Percentiles rank a stretch among this genome's conserved stretches.
Evolutionary conservation across 2,797 vertebrate genomes (phyloP).

Genomic region (Anguilla obscura): DNA sequence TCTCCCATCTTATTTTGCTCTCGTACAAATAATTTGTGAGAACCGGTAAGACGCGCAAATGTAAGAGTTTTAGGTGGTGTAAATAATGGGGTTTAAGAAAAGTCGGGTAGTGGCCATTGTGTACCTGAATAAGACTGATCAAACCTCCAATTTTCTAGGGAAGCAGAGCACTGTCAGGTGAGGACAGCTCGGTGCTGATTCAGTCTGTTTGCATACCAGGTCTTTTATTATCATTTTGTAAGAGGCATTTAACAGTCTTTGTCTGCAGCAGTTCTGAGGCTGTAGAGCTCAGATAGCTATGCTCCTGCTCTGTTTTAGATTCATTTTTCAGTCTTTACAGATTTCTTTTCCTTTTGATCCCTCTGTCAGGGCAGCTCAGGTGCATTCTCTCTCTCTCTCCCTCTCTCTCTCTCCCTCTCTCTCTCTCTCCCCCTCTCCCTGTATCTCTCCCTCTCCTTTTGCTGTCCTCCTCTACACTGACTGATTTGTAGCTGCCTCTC

Average conservation of each 20-base stretch:
- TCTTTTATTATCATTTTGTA: not conserved
- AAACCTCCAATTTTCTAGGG: not conserved
- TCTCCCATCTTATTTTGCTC: not conserved
- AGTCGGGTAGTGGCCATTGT: not conserved
- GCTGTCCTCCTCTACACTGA: not conserved
- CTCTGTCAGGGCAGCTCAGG: not conserved
- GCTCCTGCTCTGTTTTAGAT: not conserved
- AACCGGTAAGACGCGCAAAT: not conserved
- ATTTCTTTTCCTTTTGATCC: not conserved
- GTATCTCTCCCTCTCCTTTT: not conserved
- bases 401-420: constrained; percentile 15
- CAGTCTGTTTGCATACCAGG: not conserved
- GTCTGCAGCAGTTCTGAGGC: not conserved
- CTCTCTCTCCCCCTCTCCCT: not conserved
- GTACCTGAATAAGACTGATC: not conserved
- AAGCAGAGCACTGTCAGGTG: not conserved
- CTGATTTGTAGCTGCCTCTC: not conserved
- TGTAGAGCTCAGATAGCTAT: not conserved
- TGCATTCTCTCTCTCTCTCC: not conserved
- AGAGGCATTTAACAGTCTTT: not conserved
- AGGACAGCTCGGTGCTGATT: not conserved
- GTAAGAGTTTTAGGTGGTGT: not conserved
- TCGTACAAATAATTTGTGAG: not conserved
- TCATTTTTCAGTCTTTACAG: not conserved
- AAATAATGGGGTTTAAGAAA: not conserved